Evolutionary conservation across 2,113 vertebrate genomes (phyloP).

Genomic region (Seriola rivoliana): DNA sequence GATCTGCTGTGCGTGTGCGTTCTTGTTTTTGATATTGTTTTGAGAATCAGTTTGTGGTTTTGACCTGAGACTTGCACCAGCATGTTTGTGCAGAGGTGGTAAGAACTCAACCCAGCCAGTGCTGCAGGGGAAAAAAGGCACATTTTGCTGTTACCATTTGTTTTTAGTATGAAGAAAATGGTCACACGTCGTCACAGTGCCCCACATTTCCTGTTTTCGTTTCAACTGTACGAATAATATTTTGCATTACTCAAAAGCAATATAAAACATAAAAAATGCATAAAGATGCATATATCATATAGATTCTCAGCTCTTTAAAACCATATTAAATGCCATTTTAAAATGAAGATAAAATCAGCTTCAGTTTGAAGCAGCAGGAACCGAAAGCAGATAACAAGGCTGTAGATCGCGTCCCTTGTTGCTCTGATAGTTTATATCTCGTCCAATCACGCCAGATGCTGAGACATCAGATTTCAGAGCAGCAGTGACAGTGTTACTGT

Average conservation of each 20-base stretch:
- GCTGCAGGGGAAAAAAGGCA: not conserved
- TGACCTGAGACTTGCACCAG: not conserved
- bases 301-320: not conserved
- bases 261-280: too few species aligned
- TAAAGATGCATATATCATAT: too few species aligned
- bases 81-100: not conserved
- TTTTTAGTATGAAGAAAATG: not conserved
- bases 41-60: conserved; percentile 5
- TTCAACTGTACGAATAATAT: not conserved
- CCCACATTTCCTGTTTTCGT: conserved; percentile 32
- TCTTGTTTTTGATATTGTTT: not conserved
- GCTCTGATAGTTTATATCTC: not conserved
- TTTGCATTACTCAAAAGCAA: too few species aligned
- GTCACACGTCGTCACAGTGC: not conserved
- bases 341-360: not conserved
- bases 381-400: not conserved
- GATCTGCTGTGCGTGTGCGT: not conserved
- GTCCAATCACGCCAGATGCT: conserved; percentile 7
- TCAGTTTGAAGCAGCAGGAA: not conserved
- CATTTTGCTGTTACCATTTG: not conserved
- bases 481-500: not conserved
- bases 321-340: not conserved
- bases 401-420: too few species aligned
- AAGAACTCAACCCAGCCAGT: not conserved
- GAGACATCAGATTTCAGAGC: not conserved